A percentile compares a stretch with the other conserved stretches of the same genome.
Conservation (phyloP, 2,888 invertebrate species). For the Hydriomena furcata region DNA sequence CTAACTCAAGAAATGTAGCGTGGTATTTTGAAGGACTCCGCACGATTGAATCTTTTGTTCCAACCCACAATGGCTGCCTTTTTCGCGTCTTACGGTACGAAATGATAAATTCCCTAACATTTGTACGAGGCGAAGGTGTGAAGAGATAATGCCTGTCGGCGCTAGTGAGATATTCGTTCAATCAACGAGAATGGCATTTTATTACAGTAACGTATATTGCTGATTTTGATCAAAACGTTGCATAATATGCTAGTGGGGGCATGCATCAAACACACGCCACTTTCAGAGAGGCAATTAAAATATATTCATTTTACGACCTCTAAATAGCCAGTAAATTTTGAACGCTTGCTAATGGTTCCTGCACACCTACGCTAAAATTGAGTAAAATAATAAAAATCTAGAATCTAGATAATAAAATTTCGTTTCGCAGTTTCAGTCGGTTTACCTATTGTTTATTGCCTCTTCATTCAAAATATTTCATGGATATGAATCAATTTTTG, state of each 20-base stretch:
- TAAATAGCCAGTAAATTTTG: not conserved
- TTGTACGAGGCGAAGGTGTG: conserved; percentile 26
- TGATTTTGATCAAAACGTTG: not conserved
- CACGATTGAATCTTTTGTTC: conserved; percentile 12
- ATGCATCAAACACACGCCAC: conserved; percentile 4
- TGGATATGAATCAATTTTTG: too few relatives aligned
- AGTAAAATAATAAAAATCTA: too few relatives aligned
- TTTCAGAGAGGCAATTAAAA: conserved; percentile 1
- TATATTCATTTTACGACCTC: not conserved
- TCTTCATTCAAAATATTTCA: too few relatives aligned
- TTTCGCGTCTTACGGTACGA: conserved; percentile 20
- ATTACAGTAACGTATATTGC: not conserved
- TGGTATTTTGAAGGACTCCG: not conserved
- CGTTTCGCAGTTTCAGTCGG: too few relatives aligned
- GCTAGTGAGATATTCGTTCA: conserved; percentile 29
- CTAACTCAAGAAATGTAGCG: too few relatives aligned
- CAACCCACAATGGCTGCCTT: conserved; percentile 7
- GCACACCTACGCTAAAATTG: too few relatives aligned
- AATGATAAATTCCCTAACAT: conserved; percentile 34
- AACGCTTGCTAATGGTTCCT: not conserved
- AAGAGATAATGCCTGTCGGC: conserved; percentile 32
- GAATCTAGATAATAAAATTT: too few relatives aligned
- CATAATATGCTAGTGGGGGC: not conserved
- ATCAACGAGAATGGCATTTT: conserved; percentile 15
- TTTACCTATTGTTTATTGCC: too few relatives aligned